Percentiles rank a stretch among this genome's conserved stretches.
Evolutionary conservation across 1,140 invertebrate species (phyloP).

Genomic region (Drosophila pectinifera): DNA sequence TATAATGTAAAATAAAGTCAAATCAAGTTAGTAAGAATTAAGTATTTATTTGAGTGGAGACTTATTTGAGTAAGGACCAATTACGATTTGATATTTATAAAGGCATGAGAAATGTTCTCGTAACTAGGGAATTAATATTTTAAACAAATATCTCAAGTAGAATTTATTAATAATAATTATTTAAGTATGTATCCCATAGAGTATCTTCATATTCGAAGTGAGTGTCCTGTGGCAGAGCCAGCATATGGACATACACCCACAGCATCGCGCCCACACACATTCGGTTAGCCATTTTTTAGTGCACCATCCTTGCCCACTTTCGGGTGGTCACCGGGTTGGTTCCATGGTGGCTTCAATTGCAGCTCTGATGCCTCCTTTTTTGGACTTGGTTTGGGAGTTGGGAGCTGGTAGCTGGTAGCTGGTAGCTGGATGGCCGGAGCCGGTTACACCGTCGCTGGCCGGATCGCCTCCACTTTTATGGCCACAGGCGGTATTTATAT

Average conservation of each 20-base stretch:
- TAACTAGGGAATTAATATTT: too few species aligned
- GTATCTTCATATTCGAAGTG: background rate
- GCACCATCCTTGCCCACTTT: conserved; percentile 39
- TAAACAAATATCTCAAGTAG: too few species aligned
- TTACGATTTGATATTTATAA: too few species aligned
- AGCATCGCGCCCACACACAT: conserved; percentile 79
- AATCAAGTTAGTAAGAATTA: too few species aligned
- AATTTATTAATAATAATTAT: background rate
- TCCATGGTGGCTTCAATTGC: conserved; percentile 36
- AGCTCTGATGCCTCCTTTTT: conserved; percentile 18
- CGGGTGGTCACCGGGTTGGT: conserved; percentile 3
- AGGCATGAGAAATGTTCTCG: too few species aligned
- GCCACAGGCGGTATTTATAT: conserved; percentile 85
- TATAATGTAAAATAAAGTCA: too few species aligned
- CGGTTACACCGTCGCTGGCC: conserved; percentile 68
- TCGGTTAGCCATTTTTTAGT: conserved; percentile 83
- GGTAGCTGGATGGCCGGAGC: conserved; percentile 3
- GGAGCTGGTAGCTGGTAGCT: background rate
- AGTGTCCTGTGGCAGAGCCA: background rate
- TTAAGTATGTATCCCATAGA: background rate
- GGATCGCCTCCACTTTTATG: conserved; percentile 85
- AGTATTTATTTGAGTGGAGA: background rate
- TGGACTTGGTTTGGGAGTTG: background rate
- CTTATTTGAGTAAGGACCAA: too few species aligned
- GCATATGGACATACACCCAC: conserved; percentile 54